Base-by-base conservation (phyloP, 2,797 vertebrate species). In the Antennarius maculatus region DNA sequence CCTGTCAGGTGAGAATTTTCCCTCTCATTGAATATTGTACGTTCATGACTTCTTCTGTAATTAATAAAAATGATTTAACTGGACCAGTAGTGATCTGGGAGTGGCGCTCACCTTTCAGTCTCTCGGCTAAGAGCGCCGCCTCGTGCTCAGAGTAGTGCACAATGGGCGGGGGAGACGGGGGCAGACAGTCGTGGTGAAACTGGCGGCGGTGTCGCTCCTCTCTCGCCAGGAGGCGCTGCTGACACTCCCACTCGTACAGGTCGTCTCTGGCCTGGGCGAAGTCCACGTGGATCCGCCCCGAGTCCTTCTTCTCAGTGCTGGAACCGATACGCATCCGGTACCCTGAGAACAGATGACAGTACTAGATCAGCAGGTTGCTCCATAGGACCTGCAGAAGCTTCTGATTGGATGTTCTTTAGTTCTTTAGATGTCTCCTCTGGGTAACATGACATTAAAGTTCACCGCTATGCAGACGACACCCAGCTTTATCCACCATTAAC, bases 291-390 rank as follows among this genome's bases (percentile, higher is more conserved):
- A 98, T 94, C 48, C 95, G 90, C 6, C 97, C 97, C 0, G 95
- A 95, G 86, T 98, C 97, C 85, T 97, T 97, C 71, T 97, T 97
- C 66, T 98, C 97, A 0, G 95, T 96, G 91, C 97, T 97, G 83
- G 97, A 98, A 18, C 96, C 97, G 46, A 98, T 87, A 0, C 95
- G 90, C 92, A 98, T 96, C 50, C 96, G 94, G 63, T 98, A 98
- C 41, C 97, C 96, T 98, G 53, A 8, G 9, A 31, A 8, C 14
- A 60, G 6, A 56, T 14, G 29, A 23, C 45, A 4, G 6, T 43
- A 13, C 4, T 14, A 13, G 4, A 39, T 3, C 31, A 34, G 31
- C 31, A 34, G 31, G 1, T 23, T 23, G 23, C 31, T 8, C 31
- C 31, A 5, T 34, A 5, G 31, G 31, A 34, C 7, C 7, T 5